Conservation (phyloP, 1,140 invertebrate genomes). For the Tachypleus tridentatus region DNA sequence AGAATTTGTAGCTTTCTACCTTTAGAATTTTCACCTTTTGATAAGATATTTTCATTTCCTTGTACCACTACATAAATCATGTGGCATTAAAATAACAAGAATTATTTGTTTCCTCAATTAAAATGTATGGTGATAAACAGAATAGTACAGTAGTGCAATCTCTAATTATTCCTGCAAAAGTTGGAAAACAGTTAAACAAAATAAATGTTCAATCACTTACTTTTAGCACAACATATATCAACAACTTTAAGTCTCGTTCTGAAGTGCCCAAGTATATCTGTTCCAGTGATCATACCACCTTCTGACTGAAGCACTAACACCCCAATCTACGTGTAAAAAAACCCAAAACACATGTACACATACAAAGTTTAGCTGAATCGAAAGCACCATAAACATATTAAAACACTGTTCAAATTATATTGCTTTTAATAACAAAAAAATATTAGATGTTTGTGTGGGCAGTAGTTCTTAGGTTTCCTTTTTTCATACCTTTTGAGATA, state of each 20-base stretch:
- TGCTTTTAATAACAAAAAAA: no score
- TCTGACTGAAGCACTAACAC: constrained; percentile 22
- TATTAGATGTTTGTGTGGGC: no score
- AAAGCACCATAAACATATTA: no score
- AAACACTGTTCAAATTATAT: no score
- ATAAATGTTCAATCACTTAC: constrained; percentile 32
- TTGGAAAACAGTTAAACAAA: background rate
- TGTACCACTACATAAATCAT: background rate
- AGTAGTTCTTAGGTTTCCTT: no score
- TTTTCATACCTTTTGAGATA: no score
- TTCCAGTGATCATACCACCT: constrained; percentile 15
- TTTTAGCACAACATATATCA: constrained; percentile 59
- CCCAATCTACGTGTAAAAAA: constrained; percentile 16
- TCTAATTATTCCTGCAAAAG: no score
- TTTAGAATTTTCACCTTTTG: background rate
- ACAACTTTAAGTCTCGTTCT: constrained; percentile 59
- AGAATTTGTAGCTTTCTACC: background rate
- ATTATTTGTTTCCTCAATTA: constrained; percentile 1
- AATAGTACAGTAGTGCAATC: background rate
- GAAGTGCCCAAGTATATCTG: constrained; percentile 55
- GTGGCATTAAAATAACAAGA: constrained; percentile 6
- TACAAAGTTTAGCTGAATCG: no score
- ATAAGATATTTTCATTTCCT: background rate
- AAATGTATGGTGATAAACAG: constrained; percentile 9
- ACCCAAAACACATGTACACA: background rate